Base-by-base conservation (phyloP, 2,113 vertebrate genomes). In the Cranoglanis bouderius region DNA sequence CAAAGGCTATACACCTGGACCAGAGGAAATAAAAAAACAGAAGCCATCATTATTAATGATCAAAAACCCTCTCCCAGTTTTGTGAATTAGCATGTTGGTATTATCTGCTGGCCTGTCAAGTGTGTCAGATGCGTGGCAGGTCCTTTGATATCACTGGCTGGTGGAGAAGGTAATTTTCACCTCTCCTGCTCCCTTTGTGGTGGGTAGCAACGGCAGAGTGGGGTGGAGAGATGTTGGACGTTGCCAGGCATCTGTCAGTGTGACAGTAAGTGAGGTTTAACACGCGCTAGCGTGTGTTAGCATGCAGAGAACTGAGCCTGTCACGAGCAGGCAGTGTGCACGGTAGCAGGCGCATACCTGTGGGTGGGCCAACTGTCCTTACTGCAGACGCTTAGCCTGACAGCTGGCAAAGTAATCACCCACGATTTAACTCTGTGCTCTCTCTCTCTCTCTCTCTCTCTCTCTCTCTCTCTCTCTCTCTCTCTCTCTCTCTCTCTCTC, bases 301-400 rank as follows among this genome's bases (percentile, higher is more conserved):
- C 93, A 92, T 93, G 91, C 89, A 88, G 90, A 94, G 90, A 93
- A 94, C 93, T 91, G 92, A 91, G 89, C 84, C 92, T 95, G 93
- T 94, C 94, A 93, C 81, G 91, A 84, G 89, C 38, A 82, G 85
- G 87, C 84, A 90, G 86, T 38, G 53, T 82, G 84, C 74, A 89
- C 84, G 87, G 92, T 88, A 92, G 92, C 94, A 92, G 91, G 91
- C 87, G 90, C 93, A 92, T 93, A 95, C 94, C 94, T 94, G 92
- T 95, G 93, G 93, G 95, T 93, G 95, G 94, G 95, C 91, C 91
- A 92, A 93, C 93, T 94, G 94, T 94, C 94, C 94, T 90, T 93
- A 92, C 92, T 91, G 81, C 89, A 94, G 94, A 91, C 93, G 92
- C 90, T 93, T 89, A 92, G 81, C 88, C 88, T 89, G 93, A 95